Conservation (phyloP, 2,888 invertebrate genomes). For the Gastracanthus pulcherrimus region DNA sequence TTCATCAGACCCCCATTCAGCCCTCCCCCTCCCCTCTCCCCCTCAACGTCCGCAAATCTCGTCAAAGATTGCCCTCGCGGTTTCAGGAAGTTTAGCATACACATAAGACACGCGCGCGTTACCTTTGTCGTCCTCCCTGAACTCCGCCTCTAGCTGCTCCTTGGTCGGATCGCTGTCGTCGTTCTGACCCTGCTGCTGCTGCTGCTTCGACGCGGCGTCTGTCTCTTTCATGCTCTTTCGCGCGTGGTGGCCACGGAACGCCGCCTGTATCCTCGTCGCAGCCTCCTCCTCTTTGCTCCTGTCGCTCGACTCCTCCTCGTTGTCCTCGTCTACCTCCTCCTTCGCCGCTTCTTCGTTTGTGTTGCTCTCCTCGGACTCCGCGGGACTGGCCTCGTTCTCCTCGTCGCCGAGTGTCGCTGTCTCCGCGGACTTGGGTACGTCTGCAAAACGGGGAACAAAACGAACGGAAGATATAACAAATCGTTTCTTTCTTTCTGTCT, state of each 20-base stretch:
- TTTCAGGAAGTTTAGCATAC: not conserved
- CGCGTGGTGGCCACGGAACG: conserved; percentile 89
- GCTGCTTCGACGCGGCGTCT: conserved; percentile 72
- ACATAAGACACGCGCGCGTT: conserved; percentile 63
- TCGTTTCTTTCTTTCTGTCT: no score
- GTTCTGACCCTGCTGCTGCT: no score
- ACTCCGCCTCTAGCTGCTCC: conserved; percentile 88
- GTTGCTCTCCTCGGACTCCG: not conserved
- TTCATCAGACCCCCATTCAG: no score
- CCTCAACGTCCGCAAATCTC: not conserved
- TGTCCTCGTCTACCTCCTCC: conserved; percentile 19
- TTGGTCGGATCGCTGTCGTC: conserved; percentile 81
- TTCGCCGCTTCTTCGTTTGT: conserved; percentile 7
- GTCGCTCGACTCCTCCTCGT: conserved; percentile 34
- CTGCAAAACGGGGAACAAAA: conserved; percentile 53
- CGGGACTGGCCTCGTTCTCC: conserved; percentile 38
- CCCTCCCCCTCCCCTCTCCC: no score
- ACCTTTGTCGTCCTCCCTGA: conserved; percentile 90
- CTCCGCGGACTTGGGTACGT: conserved; percentile 61
- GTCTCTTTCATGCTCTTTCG: conserved; percentile 87
- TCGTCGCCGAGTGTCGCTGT: conserved; percentile 50
- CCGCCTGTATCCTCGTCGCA: conserved; percentile 93
- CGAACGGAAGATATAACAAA: not conserved
- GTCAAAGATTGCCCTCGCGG: not conserved
- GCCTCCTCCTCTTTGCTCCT: conserved; percentile 79